Base-by-base conservation (phyloP, 1,140 invertebrate species). In the Drosophila teissieri region DNA sequence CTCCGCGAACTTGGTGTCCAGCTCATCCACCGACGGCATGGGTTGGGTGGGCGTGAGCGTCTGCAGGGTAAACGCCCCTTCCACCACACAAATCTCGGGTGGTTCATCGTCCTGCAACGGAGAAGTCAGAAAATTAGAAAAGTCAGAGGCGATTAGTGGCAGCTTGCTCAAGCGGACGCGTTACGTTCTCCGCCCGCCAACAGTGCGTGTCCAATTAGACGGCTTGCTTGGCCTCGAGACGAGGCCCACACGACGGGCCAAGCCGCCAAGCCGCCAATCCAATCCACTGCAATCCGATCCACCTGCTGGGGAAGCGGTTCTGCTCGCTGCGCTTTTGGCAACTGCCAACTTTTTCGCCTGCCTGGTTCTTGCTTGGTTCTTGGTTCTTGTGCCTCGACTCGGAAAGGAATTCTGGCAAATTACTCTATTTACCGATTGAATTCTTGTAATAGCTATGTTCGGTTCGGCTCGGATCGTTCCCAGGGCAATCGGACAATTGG, bases 1-100 rank as follows among this genome's bases (percentile, higher is more conserved):
- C 92, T 98, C 98, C 4, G 97, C 95, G 93, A 99, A 99, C 93
- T 97, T 98, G 55, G 95, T 95, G 93, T 98, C 97, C 49, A 99
- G 94, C 93, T 99, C 97, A 75, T 97, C 96, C 91, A 97, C 96
- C 5, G 96, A 95, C 3, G 98, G 98, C 96, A 98, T 98, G 1
- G 98, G 98, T 82, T 96, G 94, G 31, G 97, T 96, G 78, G 96
- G 95, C 57, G 96, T 96, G 93, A 98, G 94, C 11, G 96, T 96
- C 94, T 98, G 96, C 90, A 97, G 92, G 83, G 96, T 96, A 77
- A 97, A 94, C 0, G 96, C 96, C 4, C 97, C 97, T 78, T 96
- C 96, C 83, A 98, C 97, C 83, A 98, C 96, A 91, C 96, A 97
- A 88, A 97, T 97, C 94, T 97, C 97, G 42, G 97, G 97, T 17